Base-by-base conservation (phyloP, 2,797 vertebrate species). In the Staurois parvus region DNA sequence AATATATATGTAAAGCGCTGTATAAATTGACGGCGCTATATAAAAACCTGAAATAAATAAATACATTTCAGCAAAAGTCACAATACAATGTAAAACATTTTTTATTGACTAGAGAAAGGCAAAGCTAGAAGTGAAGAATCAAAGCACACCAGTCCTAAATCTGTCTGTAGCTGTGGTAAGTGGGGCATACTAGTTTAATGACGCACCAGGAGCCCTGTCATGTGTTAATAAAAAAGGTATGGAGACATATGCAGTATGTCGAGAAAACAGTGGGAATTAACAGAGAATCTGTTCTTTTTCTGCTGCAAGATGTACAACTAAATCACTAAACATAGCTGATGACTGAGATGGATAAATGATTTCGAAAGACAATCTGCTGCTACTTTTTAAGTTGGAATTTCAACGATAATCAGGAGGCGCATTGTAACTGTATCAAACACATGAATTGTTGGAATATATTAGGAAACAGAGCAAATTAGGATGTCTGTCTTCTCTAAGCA, bases 401-500 rank as follows among this genome's bases (percentile, higher is more conserved):
- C 52, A 85, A 81, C 78, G 79, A 75, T 68, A 83, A 86, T 83
- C 81, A 73, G 17, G 56, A 86, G 80, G 79, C 76, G 69, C 76
- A 87, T 84, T 87, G 85, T 75, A 68, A 69, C 70, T 64, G 40
- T 70, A 69, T 79, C 69, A 87, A 87, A 87, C 42, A 67, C 42
- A 79, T 74, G 74, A 74, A 69, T 69, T 37, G 70, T 74, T 30
- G 68, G 26, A 69, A 69, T 70, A 56, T 73, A 83, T 79, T 79
- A 79, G 75, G 79, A 83, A 84, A 87, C 30, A 6, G 42, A 30
- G 52, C 59, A 87, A 79, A 83, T 87, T 79, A 87, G 69, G 76
- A 87, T 83, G 81, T 87, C 85, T 83, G 52, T 66, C 48, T 81
- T 75, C 68, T 79, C 30, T 83, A 83, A 87, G 85, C 62, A 84